Conservation (phyloP, 1,140 invertebrate species). For the Ostrea edulis region DNA sequence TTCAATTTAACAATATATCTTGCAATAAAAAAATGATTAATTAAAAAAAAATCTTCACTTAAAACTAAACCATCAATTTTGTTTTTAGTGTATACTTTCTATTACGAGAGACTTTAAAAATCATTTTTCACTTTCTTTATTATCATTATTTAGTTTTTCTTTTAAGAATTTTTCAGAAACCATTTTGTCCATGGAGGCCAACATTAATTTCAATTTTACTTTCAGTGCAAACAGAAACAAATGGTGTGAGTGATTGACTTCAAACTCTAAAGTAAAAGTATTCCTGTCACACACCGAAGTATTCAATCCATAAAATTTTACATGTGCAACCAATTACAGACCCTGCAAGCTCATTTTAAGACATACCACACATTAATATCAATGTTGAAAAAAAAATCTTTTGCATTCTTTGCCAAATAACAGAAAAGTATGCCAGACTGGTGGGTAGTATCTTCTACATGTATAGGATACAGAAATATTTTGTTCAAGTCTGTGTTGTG, state of each 20-base stretch:
- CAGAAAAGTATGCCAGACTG: slow-evolving; percentile 20
- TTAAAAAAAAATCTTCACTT: too few relatives aligned
- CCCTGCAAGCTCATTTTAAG: slow-evolving; percentile 32
- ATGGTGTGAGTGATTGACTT: neutral
- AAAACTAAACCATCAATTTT: too few relatives aligned
- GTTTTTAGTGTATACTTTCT: too few relatives aligned
- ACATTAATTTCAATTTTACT: neutral
- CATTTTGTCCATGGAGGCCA: too few relatives aligned
- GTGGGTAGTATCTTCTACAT: neutral
- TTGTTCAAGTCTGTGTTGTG: neutral
- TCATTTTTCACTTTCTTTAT: too few relatives aligned
- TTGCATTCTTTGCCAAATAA: slow-evolving; percentile 27
- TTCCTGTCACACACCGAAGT: neutral
- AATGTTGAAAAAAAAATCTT: slow-evolving; percentile 4
- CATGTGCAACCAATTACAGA: slow-evolving; percentile 26
- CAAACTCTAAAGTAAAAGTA: neutral
- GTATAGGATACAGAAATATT: slow-evolving; percentile 2
- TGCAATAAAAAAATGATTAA: too few relatives aligned
- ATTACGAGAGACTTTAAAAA: too few relatives aligned
- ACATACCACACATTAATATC: slow-evolving; percentile 25
- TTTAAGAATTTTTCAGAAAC: too few relatives aligned
- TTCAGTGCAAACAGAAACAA: neutral
- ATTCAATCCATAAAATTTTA: slow-evolving; percentile 20
- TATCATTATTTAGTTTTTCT: too few relatives aligned
- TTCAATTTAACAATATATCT: too few relatives aligned